phyloP scores from a whole-genome alignment of 1,140 invertebrate genomes.

The Eupristina koningsbergeri region DNA sequence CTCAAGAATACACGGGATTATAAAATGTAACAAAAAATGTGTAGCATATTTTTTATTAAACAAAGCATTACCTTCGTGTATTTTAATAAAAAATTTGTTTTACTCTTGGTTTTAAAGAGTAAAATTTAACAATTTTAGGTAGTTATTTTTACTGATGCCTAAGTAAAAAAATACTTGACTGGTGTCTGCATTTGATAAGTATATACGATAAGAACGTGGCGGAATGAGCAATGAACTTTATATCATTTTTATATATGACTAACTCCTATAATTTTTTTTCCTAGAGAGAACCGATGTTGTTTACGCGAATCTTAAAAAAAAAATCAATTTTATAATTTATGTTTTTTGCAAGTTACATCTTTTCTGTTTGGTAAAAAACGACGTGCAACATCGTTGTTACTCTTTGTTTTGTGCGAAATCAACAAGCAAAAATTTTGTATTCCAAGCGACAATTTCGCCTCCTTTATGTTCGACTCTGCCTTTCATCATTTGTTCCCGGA shows the following conservation, averaged over 20 bases:
- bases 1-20: no score
- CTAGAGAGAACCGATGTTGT: not conserved
- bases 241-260: slow-evolving; percentile 9
- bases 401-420: slow-evolving; percentile 1
- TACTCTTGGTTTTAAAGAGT: no score
- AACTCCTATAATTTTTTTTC: not conserved
- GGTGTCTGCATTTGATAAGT: not conserved
- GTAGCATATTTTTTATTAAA: no score
- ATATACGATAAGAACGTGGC: not conserved
- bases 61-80: no score
- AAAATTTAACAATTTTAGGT: no score
- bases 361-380: not conserved
- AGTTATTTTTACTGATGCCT: no score
- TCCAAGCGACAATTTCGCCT: slow-evolving; percentile 9
- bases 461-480: not conserved
- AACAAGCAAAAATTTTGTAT: slow-evolving; percentile 14
- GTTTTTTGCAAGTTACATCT: not conserved
- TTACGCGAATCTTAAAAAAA: slow-evolving; percentile 34
- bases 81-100: no score
- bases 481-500: not conserved
- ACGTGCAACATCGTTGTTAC: not conserved
- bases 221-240: slow-evolving; percentile 9
- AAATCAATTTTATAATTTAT: slow-evolving; percentile 23
- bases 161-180: not conserved
- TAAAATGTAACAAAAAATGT: no score